Evolutionary conservation across 92 coral and sea anemone genomes (phyloP), one percentile per base, ranked within the genome.

Genomic region (Bergia sp.): DNA sequence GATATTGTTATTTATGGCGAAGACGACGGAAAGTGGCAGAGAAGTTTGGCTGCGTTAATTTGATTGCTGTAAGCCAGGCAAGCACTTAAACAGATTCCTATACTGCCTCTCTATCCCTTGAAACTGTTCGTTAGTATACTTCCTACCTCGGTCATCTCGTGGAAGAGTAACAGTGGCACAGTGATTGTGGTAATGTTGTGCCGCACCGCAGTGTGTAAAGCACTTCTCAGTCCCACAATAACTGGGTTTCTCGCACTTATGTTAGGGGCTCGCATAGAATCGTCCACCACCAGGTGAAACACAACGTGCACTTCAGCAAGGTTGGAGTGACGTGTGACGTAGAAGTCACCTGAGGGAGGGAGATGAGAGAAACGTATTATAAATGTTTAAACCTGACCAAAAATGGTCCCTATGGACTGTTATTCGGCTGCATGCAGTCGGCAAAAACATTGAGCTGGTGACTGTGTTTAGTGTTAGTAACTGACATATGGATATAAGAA

Each of bases 81-180:
- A 18, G 58, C 23, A 61, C 4, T 47, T 61, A 3, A 2, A 16
- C 69, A 20, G 7, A 16, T 3, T 61, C n/a, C 69, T 20, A 61
- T 20, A 61, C 69, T 18, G 69, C 7, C 5, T 23, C 69, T 61
- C 69, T 23, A 12, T 1, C 69, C 29, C 23, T 61, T 20, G 5
- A 61, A 61, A 61, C 69, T 21, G 58, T 61, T 23, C 69, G 12
- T 7, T 21, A 4, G n/a, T 16, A 1, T 61, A 61, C 6, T 61
- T 43, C 92, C 44, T 72, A 94, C 99, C 93, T 97, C 99, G 0
- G 98, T 97, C 98, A 97, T 96, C 88, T 97, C 99, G 76, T 97
- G 98, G 64, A 93, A 94, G 38, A 97, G 91, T 87, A 97, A 76
- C 43, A 94, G 86, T 58, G 99, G 99, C 9, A 97, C 93, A 67